Evolutionary conservation across 2,797 vertebrate species (phyloP).

Genomic region (Remorina albescens): DNA sequence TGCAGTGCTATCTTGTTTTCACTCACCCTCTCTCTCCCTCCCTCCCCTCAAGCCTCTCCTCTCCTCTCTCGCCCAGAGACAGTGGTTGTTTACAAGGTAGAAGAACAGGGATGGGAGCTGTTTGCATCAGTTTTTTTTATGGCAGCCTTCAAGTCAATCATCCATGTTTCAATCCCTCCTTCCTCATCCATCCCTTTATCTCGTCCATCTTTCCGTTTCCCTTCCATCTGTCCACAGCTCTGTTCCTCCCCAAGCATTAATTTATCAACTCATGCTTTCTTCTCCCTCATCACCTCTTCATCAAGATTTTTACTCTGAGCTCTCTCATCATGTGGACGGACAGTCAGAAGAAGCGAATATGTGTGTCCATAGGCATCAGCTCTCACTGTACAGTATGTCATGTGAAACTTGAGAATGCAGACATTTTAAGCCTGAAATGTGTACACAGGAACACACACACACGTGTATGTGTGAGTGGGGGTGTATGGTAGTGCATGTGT

Average conservation of each 20-base stretch:
- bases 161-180: constrained; percentile 1
- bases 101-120: constrained; percentile 43
- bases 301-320: constrained; percentile 14
- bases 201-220: background rate
- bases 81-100: constrained; percentile 69
- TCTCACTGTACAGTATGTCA: constrained; percentile 12
- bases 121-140: constrained; percentile 28
- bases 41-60: constrained; percentile 23
- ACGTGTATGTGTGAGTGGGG: constrained; percentile 42
- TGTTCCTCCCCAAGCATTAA: background rate
- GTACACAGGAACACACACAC: constrained; percentile 40
- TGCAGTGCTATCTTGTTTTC: constrained; percentile 56
- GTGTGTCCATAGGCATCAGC: background rate
- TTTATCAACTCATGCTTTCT: constrained; percentile 9
- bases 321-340: constrained; percentile 6
- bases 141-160: constrained; percentile 29
- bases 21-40: constrained; percentile 8
- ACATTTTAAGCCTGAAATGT: constrained; percentile 49
- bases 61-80: constrained; percentile 58
- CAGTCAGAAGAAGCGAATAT: background rate
- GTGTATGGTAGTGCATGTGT: constrained; percentile 29
- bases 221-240: background rate
- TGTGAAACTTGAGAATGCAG: constrained; percentile 43
- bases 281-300: constrained; percentile 10
- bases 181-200: constrained; percentile 15